These are phyloP conservation scores for Leptopilina myrica DNA, from an alignment of 2,888 invertebrate species.

Conservation along the genomic window DNA sequence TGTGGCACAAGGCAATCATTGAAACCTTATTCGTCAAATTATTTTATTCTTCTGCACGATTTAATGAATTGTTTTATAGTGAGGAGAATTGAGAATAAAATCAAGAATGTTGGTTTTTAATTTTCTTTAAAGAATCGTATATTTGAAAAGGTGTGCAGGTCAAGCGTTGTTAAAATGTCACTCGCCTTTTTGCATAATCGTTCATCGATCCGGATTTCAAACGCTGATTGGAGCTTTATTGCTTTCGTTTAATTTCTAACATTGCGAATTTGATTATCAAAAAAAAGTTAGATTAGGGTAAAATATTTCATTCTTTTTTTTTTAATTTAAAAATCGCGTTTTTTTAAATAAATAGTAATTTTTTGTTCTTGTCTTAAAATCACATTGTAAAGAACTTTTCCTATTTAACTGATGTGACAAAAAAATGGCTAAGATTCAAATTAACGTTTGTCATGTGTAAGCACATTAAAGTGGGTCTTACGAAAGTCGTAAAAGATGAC, in stretches of 20 bases:
- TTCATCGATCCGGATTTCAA: neutral
- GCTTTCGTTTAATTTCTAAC: neutral
- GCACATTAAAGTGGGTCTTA: conserved; percentile 13
- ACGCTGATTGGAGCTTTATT: conserved; percentile 3
- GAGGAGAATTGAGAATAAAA: neutral
- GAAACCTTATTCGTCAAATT: conserved; percentile 7
- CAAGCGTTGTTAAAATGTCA: conserved; percentile 42
- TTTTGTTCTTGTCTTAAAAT: too few species aligned
- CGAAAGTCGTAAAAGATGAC: neutral
- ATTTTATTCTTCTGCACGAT: neutral
- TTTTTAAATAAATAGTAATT: neutral
- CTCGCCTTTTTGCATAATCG: conserved; percentile 43
- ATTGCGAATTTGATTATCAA: neutral
- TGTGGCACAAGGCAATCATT: conserved; percentile 11
- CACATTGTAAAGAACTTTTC: too few species aligned
- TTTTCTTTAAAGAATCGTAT: neutral
- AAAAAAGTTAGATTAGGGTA: too few species aligned
- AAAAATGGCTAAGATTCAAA: conserved; percentile 19
- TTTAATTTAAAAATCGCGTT: neutral
- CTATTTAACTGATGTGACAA: neutral
- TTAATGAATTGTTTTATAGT: neutral
- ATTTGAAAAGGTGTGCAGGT: neutral
- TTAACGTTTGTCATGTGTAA: neutral
- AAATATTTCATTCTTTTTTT: too few species aligned
- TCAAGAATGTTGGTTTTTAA: neutral